Evolutionary conservation across 2,113 vertebrate species (phyloP).

Genomic region (Menura novaehollandiae): DNA sequence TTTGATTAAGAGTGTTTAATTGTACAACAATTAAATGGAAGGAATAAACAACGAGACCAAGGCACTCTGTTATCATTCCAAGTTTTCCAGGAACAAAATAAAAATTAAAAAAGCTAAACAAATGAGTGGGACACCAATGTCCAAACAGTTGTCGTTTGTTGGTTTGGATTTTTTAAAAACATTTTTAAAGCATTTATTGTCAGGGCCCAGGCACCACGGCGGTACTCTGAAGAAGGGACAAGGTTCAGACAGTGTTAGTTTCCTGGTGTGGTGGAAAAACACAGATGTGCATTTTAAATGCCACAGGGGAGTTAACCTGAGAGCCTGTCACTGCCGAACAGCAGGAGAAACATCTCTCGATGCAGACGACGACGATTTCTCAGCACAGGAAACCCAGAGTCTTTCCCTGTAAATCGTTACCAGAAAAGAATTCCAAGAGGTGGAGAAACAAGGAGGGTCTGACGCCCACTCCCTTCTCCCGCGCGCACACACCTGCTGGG

Average conservation of each 20-base stretch:
- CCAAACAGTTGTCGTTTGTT: background rate
- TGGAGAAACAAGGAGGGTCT: background rate
- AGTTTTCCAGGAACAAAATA: background rate
- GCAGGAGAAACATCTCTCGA: background rate
- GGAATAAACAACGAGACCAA: background rate
- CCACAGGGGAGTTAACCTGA: background rate
- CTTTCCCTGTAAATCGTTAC: background rate
- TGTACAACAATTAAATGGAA: background rate
- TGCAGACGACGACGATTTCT: background rate
- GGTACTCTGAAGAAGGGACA: background rate
- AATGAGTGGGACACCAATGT: background rate
- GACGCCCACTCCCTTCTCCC: background rate
- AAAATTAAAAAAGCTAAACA: background rate
- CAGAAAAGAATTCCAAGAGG: background rate
- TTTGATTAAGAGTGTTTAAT: background rate
- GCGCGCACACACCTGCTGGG: background rate
- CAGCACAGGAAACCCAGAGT: background rate
- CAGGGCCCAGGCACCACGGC: background rate
- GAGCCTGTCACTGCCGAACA: background rate
- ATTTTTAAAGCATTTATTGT: background rate
- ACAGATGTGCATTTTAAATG: slow-evolving; percentile 17
- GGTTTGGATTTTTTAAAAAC: background rate
- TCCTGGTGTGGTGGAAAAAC: background rate
- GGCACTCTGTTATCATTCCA: background rate
- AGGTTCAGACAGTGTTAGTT: background rate